Base-by-base conservation (phyloP, 1,140 invertebrate species). In the Saccostrea echinata region DNA sequence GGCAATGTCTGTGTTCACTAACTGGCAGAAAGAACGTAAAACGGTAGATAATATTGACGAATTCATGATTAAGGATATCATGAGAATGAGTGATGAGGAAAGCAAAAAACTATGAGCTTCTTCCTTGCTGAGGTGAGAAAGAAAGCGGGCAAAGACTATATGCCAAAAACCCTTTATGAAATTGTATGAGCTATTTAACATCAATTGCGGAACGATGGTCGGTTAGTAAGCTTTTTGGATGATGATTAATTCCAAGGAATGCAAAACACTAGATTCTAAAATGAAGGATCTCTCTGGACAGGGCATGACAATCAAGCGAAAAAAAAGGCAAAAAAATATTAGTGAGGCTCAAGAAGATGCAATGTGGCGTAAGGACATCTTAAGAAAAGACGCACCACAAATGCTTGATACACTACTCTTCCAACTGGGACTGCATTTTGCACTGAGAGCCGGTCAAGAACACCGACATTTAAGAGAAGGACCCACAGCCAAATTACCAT, bases 381-480 rank as follows among this genome's bases (percentile, higher is more conserved):
- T 57, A 4, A 4, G 55, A 18, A 57, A 12, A 57, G 55, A 57
- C 55, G 3, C 55, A 16, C 12, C 64, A 30, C 8, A 71, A 3
- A 68, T 64, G 30, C 64, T 1, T 13, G 57, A 85, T 85, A 68
- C 57, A 43, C 13, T 85, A n/a, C n/a, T 68, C 3, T 71, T 21
- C 53, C 35, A 57, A 11, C 64, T 85, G 21, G 33, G 57, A 9
- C 30, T 85, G 21, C 84, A 85, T n/a, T 61, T 85, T 3, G 61
- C 84, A 43, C 84, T 85, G 11, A 16, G 8, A 35, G 84, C 57
- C 16, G 61, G 61, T 24, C 84, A 85, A 43, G 57, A 85, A n/a
- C 84, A 85, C 30, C 24, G 84, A 35, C 68, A 68, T 85, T 21
- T 61, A 85, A 21, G 57, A 57, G 24, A 27, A 30, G 57, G 61